phyloP scores from a whole-genome alignment of 2,113 vertebrate species.

The Nansenia antarctica region DNA sequence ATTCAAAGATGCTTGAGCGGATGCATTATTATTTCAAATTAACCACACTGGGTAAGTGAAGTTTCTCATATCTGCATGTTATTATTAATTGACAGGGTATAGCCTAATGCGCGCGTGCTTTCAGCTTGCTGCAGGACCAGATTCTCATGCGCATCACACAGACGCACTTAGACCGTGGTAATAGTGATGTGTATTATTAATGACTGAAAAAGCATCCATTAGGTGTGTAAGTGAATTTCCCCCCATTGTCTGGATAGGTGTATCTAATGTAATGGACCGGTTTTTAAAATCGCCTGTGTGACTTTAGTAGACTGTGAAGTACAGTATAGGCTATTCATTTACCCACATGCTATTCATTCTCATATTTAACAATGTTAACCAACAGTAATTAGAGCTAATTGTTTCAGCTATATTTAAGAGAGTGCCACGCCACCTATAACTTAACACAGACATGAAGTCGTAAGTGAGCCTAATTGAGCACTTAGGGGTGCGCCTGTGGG shows the following conservation, averaged over 20 bases:
- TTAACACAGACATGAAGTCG: background rate
- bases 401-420: background rate
- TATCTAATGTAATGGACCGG: background rate
- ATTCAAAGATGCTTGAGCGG: slow-evolving; percentile 44
- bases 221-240: slow-evolving; percentile 9
- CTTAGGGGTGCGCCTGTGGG: background rate
- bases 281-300: no score
- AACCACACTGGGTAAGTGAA: slow-evolving; percentile 55
- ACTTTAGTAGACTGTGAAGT: background rate
- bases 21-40: slow-evolving; percentile 8
- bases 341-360: background rate
- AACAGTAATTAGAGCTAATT: background rate
- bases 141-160: background rate
- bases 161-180: background rate
- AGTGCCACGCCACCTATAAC: background rate
- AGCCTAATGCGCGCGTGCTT: background rate
- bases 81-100: background rate
- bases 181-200: slow-evolving; percentile 13
- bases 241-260: background rate
- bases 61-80: background rate
- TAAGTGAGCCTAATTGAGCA: background rate
- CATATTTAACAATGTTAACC: background rate
- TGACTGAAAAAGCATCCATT: slow-evolving; percentile 33
- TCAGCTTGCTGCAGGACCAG: background rate
- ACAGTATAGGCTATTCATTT: background rate